A percentile compares a stretch with the other conserved stretches of the same genome.
These are phyloP conservation scores for Invenusta paracnida DNA, from an alignment of 2,888 invertebrate genomes.

Conservation along the genomic window DNA sequence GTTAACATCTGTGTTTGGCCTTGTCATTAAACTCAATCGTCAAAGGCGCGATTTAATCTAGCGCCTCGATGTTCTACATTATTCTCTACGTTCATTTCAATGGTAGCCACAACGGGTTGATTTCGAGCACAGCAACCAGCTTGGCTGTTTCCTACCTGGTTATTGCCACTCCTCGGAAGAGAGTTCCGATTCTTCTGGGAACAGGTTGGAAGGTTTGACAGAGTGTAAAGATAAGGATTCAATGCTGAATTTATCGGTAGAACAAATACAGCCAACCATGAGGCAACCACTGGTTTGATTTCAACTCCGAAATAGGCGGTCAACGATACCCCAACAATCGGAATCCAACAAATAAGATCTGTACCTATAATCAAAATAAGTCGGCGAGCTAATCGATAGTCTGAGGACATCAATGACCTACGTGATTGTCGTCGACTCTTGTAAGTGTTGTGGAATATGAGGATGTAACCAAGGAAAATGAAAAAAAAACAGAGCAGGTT, in stretches of 20 bases:
- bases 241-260: constrained; percentile 64
- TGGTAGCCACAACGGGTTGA: too few relatives aligned
- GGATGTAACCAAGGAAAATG: constrained; percentile 30
- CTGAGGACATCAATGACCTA: constrained; percentile 48
- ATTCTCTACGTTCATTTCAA: too few relatives aligned
- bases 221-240: constrained; percentile 63
- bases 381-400: constrained; percentile 62
- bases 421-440: constrained; percentile 31
- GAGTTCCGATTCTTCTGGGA: background rate
- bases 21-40: too few relatives aligned
- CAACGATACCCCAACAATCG: constrained; percentile 60
- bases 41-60: too few relatives aligned
- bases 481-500: constrained; percentile 32
- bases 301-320: constrained; percentile 15
- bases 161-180: background rate
- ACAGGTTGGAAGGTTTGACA: constrained; percentile 49
- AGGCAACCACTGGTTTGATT: constrained; percentile 54
- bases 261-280: constrained; percentile 64
- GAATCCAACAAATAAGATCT: constrained; percentile 64
- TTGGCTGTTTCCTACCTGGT: too few relatives aligned
- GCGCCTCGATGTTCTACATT: too few relatives aligned
- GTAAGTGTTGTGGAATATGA: constrained; percentile 32
- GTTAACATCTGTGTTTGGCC: too few relatives aligned
- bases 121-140: too few relatives aligned
- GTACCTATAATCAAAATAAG: constrained; percentile 64